phyloP scores from a whole-genome alignment of 2,113 vertebrate genomes.

The Eptatretus burgeri region DNA sequence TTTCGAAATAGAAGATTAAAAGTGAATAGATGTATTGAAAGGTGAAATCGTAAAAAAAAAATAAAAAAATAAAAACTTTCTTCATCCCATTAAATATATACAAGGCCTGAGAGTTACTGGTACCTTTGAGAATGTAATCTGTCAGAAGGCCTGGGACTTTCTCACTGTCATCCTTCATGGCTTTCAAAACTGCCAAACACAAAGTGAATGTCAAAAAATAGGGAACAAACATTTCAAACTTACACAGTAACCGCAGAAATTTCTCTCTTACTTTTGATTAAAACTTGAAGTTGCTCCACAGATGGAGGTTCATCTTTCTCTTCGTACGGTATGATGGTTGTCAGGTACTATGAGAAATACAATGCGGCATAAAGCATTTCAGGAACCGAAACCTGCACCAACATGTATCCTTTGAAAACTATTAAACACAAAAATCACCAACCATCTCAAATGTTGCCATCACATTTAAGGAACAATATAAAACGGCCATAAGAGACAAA shows the following conservation, averaged over 20 bases:
- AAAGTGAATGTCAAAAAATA: neutral
- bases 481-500: too few relatives aligned
- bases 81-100: neutral
- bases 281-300: conserved; percentile 4
- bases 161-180: conserved; percentile 94
- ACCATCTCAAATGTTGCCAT: too few relatives aligned
- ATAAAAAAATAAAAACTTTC: neutral
- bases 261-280: conserved; percentile 1
- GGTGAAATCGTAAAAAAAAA: neutral
- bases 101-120: conserved; percentile 6
- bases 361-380: too few relatives aligned
- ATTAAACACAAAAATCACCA: too few relatives aligned
- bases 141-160: conserved; percentile 91
- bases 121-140: conserved; percentile 98
- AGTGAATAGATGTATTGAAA: too few relatives aligned
- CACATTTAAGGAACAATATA: too few relatives aligned
- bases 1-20: too few relatives aligned
- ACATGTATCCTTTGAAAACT: too few relatives aligned
- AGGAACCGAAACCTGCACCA: too few relatives aligned
- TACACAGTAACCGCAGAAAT: neutral
- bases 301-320: conserved; percentile 4
- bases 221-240: neutral
- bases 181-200: conserved; percentile 42
- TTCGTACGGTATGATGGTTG: neutral
- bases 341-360: neutral